Conservation (phyloP, 2,797 vertebrate species). For the Cichlasoma orientale region DNA sequence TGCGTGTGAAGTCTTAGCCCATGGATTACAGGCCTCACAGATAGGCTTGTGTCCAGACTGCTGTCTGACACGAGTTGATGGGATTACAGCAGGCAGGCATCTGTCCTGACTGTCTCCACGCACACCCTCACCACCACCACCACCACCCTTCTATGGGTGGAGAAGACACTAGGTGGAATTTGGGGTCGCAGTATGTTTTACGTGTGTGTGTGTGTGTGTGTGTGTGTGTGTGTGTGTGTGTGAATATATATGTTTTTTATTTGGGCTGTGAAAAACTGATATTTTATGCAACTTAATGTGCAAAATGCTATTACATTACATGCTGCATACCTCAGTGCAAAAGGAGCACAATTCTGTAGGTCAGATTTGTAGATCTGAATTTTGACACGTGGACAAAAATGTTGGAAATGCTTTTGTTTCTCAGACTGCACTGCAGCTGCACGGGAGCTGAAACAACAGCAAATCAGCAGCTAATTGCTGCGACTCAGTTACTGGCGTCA, state of each 20-base stretch:
- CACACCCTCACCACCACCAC: background rate
- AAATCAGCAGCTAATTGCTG: background rate
- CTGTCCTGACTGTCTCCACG: slow-evolving; percentile 62
- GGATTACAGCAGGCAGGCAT: slow-evolving; percentile 80
- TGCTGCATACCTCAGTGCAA: background rate
- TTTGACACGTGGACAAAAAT: background rate
- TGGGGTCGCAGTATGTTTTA: slow-evolving; percentile 9
- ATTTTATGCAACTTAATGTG: background rate
- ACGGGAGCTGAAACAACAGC: background rate
- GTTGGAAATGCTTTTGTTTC: background rate
- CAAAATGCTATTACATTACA: background rate
- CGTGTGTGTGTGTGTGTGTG: slow-evolving; percentile 9
- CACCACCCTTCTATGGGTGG: background rate
- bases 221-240: background rate
- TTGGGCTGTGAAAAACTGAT: background rate
- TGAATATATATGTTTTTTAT: background rate
- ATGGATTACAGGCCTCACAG: slow-evolving; percentile 82
- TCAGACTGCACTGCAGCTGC: background rate
- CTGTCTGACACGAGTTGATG: slow-evolving; percentile 84
- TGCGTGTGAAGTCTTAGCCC: slow-evolving; percentile 79
- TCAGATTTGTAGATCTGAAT: background rate
- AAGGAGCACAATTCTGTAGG: background rate
- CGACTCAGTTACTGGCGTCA: background rate
- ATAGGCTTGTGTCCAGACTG: slow-evolving; percentile 78
- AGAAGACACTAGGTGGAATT: slow-evolving; percentile 10